These are phyloP conservation scores for Casuarius casuarius DNA, from an alignment of 2,113 vertebrate species.

Conservation along the genomic window DNA sequence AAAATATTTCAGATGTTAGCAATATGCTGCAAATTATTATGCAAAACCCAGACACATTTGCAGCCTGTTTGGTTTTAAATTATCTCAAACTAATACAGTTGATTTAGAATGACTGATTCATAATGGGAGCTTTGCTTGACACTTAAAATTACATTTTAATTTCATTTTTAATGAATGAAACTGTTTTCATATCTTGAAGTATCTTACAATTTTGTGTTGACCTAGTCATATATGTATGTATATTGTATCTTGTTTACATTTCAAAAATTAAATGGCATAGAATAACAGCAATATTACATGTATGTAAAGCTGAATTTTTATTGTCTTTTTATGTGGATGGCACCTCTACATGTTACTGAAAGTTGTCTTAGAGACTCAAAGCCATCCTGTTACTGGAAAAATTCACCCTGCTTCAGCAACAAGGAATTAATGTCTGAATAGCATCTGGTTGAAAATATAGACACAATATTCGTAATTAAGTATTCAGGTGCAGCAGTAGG, in stretches of 20 bases:
- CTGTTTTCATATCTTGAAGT: not conserved
- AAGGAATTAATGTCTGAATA: not conserved
- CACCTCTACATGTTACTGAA: not conserved
- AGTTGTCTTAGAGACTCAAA: not conserved
- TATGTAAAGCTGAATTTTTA: not conserved
- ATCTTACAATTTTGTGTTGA: not conserved
- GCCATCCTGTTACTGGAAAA: not conserved
- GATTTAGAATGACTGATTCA: not conserved
- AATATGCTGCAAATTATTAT: not conserved
- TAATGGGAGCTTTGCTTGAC: not conserved
- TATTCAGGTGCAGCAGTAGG: not conserved
- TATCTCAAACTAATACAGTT: not conserved
- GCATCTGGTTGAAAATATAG: not conserved
- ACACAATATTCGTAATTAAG: not conserved
- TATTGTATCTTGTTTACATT: not conserved
- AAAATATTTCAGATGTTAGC: not conserved
- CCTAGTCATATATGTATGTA: not conserved
- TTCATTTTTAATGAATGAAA: slow-evolving; percentile 1
- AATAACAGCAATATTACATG: not conserved
- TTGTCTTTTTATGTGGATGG: not conserved
- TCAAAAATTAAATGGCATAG: not conserved
- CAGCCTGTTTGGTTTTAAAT: not conserved
- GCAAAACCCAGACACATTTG: not conserved
- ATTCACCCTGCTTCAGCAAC: not conserved
- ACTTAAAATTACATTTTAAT: not conserved